These are phyloP conservation scores for Saccostrea glomerata DNA, from an alignment of 1,140 invertebrate species.

Conservation along the genomic window DNA sequence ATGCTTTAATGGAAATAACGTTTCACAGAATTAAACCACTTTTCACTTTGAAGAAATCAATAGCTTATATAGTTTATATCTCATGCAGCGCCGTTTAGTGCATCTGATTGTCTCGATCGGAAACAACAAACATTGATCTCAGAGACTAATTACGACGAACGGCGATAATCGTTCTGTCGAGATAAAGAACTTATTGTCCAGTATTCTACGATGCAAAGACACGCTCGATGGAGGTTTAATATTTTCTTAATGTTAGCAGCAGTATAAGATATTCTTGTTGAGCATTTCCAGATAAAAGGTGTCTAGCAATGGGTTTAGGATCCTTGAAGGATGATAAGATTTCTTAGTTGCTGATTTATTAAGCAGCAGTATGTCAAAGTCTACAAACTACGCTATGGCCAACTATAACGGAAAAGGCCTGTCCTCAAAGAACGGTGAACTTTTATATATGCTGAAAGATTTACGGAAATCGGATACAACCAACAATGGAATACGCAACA, in stretches of 20 bases:
- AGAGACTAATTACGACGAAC: neutral
- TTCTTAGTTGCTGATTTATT: neutral
- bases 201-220: neutral
- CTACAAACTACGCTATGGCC: neutral
- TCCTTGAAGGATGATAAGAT: neutral
- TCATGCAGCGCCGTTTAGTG: neutral
- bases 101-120: neutral
- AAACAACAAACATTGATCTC: slow-evolving; percentile 14
- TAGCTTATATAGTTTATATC: neutral
- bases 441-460: slow-evolving; percentile 15
- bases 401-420: neutral
- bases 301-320: neutral
- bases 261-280: neutral
- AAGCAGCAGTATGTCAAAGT: neutral
- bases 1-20: neutral
- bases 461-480: slow-evolving; percentile 19
- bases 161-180: neutral
- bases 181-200: slow-evolving; percentile 20
- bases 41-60: slow-evolving; percentile 14
- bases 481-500: neutral
- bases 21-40: slow-evolving; percentile 24
- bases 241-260: neutral
- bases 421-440: slow-evolving; percentile 18
- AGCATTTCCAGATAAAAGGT: neutral
- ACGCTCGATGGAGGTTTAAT: neutral